phyloP scores from a whole-genome alignment of 2,888 invertebrate genomes.

The Drosophila atripex region DNA sequence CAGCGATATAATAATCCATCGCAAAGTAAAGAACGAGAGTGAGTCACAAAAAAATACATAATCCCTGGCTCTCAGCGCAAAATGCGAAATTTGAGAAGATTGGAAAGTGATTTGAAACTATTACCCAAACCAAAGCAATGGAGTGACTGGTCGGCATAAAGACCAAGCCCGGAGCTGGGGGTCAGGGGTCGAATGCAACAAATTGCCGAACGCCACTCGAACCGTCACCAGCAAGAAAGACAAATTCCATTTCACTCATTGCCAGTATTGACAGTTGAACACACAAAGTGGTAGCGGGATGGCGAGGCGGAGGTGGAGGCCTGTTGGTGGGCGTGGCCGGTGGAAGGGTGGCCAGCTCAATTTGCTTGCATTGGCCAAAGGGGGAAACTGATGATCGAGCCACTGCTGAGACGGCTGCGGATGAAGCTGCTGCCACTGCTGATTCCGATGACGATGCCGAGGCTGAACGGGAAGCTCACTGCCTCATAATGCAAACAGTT shows the following conservation, averaged over 20 bases:
- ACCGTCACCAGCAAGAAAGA: conserved; percentile 68
- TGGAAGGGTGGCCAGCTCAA: conserved; percentile 17
- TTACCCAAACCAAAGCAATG: conserved; percentile 44
- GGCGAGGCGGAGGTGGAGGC: background rate
- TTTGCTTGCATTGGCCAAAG: conserved; percentile 43
- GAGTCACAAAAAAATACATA: conserved; percentile 1
- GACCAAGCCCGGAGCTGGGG: background rate
- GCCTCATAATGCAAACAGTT: conserved; percentile 75
- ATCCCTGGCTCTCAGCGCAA: background rate
- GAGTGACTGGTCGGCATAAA: conserved; percentile 1
- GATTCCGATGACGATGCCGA: conserved; percentile 19
- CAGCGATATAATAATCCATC: background rate
- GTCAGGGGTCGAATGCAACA: conserved; percentile 49
- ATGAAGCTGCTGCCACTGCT: conserved; percentile 38
- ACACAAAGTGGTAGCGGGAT: conserved; percentile 27
- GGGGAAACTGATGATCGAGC: conserved; percentile 61
- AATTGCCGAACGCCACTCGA: conserved; percentile 58
- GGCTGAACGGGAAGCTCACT: conserved; percentile 39
- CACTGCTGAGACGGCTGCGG: conserved; percentile 38
- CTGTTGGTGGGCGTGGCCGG: conserved; percentile 1
- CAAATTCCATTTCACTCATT: conserved; percentile 74
- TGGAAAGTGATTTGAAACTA: conserved; percentile 62
- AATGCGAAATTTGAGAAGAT: conserved; percentile 17
- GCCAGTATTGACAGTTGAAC: conserved; percentile 66
- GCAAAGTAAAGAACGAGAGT: background rate